These are phyloP conservation scores for Mastomys natalensis DNA, from an alignment of 2,113 vertebrate species.

Conservation along the genomic window DNA sequence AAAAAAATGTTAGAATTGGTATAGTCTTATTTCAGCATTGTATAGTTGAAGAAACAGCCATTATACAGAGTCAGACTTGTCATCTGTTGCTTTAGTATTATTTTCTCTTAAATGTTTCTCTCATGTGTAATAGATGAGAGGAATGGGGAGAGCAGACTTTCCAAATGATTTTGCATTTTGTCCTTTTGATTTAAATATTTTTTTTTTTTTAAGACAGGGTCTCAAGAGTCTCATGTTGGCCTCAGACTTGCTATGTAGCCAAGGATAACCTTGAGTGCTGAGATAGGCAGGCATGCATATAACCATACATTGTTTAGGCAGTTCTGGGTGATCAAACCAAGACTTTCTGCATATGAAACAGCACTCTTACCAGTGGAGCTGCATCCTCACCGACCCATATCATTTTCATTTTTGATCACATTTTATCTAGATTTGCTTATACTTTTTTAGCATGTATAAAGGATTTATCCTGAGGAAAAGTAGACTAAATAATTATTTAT, in stretches of 20 bases:
- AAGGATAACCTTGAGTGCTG: background rate
- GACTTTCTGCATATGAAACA: background rate
- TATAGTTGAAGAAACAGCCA: background rate
- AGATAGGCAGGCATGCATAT: no score
- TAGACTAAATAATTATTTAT: conserved; percentile 1
- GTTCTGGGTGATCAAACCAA: background rate
- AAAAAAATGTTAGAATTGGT: conserved; percentile 37
- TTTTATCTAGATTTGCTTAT: conserved; percentile 19
- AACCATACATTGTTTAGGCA: background rate
- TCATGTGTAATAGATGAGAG: background rate
- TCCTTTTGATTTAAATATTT: background rate
- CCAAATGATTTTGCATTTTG: conserved; percentile 28
- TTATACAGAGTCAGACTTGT: background rate
- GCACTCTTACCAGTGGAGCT: background rate
- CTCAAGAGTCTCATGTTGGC: background rate
- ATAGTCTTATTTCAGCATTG: conserved; percentile 29
- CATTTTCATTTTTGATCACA: conserved; percentile 33
- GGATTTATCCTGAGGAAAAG: conserved; percentile 23
- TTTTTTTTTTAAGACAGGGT: background rate
- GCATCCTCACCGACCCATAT: background rate
- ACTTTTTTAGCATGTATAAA: background rate
- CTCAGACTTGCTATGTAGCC: background rate
- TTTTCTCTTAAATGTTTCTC: conserved; percentile 55
- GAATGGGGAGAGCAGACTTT: background rate
- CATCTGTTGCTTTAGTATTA: conserved; percentile 21